Conservation (phyloP, 2,797 vertebrate species). For the Natrix natrix region DNA sequence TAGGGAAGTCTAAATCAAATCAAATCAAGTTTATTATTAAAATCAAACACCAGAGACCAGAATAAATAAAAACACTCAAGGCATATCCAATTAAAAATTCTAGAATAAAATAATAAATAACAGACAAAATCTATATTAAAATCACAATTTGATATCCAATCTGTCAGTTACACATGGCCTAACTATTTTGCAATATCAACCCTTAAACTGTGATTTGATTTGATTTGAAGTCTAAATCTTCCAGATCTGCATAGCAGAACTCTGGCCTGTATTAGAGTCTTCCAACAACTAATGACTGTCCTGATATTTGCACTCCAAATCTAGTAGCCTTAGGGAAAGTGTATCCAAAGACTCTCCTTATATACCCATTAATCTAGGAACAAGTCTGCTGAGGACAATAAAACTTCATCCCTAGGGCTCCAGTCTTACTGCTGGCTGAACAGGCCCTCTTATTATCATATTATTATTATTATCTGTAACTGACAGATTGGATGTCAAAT, state of each 20-base stretch:
- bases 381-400: not conserved
- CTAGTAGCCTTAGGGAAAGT: not conserved
- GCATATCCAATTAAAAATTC: no score
- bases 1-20: not conserved
- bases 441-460: not conserved
- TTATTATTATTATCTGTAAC: not conserved
- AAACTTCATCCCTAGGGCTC: not conserved
- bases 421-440: not conserved
- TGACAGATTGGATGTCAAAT: no score
- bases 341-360: not conserved
- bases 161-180: no score
- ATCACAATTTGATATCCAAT: no score
- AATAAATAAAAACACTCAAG: no score
- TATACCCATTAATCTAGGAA: not conserved
- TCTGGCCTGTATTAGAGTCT: not conserved
- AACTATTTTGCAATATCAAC: no score
- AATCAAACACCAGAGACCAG: no score
- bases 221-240: not conserved
- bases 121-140: not conserved
- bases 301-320: not conserved
- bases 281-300: not conserved
- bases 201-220: not conserved
- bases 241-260: not conserved
- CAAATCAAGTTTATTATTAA: no score
- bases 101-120: no score